phyloP scores from a whole-genome alignment of 2,888 invertebrate species.

The Volucella zonaria region DNA sequence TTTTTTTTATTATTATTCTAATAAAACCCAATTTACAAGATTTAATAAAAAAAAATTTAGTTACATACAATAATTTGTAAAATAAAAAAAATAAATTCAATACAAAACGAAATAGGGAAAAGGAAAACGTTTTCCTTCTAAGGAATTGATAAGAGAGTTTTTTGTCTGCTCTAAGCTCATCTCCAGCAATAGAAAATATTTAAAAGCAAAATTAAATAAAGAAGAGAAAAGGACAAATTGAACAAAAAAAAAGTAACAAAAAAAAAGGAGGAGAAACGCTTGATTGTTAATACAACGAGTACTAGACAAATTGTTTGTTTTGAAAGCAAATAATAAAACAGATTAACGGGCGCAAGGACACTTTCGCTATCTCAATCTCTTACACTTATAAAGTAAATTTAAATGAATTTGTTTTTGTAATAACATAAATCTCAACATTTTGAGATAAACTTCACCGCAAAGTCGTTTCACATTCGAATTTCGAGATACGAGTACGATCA shows the following conservation, averaged over 20 bases:
- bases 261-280: constrained; percentile 7
- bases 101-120: constrained; percentile 5
- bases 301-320: constrained; percentile 14
- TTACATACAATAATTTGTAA: background rate
- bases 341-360: constrained; percentile 70
- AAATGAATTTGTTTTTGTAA: constrained; percentile 21
- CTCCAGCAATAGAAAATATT: background rate
- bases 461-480: constrained; percentile 33
- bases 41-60: background rate
- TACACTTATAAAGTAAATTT: constrained; percentile 60
- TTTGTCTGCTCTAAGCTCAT: no score
- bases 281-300: background rate
- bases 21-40: constrained; percentile 21
- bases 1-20: constrained; percentile 29
- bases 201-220: constrained; percentile 1
- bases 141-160: no score
- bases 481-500: background rate
- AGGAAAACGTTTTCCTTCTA: background rate
- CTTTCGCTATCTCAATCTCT: constrained; percentile 70
- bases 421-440: constrained; percentile 16
- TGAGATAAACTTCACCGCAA: background rate
- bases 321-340: constrained; percentile 39
- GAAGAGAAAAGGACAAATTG: background rate
- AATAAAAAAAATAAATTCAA: background rate
- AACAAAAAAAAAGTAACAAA: background rate